phyloP scores from a whole-genome alignment of 2,797 vertebrate genomes.

The Sylvilagus floridanus region DNA sequence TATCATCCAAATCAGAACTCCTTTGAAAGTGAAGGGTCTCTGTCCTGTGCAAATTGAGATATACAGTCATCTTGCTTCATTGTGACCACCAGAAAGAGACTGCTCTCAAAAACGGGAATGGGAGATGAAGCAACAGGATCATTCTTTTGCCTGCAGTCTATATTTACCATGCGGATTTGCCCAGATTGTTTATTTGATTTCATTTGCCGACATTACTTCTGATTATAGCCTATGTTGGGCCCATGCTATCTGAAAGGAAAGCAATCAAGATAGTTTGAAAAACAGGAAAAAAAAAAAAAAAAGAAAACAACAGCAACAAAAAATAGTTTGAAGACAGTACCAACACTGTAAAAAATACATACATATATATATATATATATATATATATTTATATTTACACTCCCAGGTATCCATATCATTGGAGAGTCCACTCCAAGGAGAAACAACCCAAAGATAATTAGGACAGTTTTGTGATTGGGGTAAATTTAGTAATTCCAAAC shows the following conservation, averaged over 20 bases:
- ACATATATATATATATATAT: too few species aligned
- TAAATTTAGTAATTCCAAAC: not conserved
- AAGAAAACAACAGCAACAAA: too few species aligned
- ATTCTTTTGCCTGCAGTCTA: not conserved
- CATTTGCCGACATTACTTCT: not conserved
- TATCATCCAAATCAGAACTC: not conserved
- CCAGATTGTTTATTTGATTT: conserved; percentile 7
- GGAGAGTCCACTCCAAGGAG: not conserved
- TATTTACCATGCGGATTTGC: not conserved
- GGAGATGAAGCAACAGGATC: not conserved
- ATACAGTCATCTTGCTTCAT: not conserved
- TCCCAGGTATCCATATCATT: not conserved
- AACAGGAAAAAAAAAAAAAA: too few species aligned
- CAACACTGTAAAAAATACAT: not conserved
- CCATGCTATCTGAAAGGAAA: conserved; percentile 12
- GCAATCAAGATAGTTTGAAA: not conserved
- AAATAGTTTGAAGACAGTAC: not conserved
- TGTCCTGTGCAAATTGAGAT: not conserved
- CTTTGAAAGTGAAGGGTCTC: not conserved
- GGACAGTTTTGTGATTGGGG: not conserved
- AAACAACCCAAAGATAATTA: not conserved
- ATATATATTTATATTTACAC: too few species aligned
- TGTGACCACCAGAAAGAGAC: not conserved
- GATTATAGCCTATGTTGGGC: not conserved
- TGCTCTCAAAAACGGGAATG: not conserved